Conservation (phyloP, 2,797 vertebrate species). For the Tokudaia muenninki region DNA sequence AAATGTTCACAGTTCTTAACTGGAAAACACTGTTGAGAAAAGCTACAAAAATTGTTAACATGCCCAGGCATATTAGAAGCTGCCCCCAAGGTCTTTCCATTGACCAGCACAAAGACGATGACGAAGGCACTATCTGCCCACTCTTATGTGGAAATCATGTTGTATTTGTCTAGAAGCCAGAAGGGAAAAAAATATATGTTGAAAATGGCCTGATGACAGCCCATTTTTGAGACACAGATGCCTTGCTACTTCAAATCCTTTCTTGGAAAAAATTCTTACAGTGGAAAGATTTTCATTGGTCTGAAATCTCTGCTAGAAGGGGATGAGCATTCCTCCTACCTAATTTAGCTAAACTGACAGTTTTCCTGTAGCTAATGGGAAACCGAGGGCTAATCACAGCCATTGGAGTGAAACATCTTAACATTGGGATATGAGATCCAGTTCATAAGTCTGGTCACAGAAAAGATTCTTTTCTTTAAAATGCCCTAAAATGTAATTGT, state of each 20-base stretch:
- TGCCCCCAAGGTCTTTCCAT: slow-evolving; percentile 75
- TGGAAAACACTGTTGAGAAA: slow-evolving; percentile 54
- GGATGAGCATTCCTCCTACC: background rate
- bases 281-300: background rate
- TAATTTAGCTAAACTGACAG: background rate
- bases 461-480: slow-evolving; percentile 40
- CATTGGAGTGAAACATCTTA: slow-evolving; percentile 30
- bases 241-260: background rate
- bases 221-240: slow-evolving; percentile 32
- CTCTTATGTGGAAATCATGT: slow-evolving; percentile 78
- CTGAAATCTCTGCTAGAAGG: background rate
- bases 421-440: background rate
- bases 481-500: slow-evolving; percentile 8
- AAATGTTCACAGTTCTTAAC: slow-evolving; percentile 2
- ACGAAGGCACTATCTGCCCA: slow-evolving; percentile 74
- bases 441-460: background rate
- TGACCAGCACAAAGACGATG: slow-evolving; percentile 76
- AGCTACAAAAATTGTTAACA: slow-evolving; percentile 36
- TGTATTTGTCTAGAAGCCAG: slow-evolving; percentile 78
- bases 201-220: slow-evolving; percentile 53
- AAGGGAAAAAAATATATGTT: slow-evolving; percentile 44
- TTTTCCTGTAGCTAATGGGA: slow-evolving; percentile 20
- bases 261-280: background rate
- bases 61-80: slow-evolving; percentile 72
- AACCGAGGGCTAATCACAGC: background rate